Evolutionary conservation across 2,113 vertebrate species (phyloP).

Genomic region (Eurystomus gularis): DNA sequence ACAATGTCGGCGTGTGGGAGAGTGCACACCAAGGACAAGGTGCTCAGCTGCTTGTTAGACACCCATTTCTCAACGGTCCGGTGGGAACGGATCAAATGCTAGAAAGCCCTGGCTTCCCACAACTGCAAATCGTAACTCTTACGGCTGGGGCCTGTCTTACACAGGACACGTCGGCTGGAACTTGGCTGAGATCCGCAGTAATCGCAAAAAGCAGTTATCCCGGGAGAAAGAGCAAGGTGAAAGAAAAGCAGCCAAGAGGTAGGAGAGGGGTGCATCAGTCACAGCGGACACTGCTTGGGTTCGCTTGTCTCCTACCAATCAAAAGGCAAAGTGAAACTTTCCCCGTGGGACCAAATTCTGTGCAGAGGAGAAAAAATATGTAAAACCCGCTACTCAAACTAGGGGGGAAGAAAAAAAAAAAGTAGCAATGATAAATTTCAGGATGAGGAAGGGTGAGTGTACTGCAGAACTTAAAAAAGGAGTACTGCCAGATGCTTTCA

Average conservation of each 20-base stretch:
- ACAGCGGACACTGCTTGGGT: neutral
- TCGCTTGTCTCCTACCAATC: neutral
- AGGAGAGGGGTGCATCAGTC: neutral
- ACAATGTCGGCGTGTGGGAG: neutral
- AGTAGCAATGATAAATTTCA: neutral
- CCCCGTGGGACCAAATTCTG: neutral
- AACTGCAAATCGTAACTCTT: neutral
- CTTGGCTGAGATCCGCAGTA: slow-evolving; percentile 11
- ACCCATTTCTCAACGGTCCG: neutral
- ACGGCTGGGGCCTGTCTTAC: neutral
- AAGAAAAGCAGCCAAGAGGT: neutral
- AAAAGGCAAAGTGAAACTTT: neutral
- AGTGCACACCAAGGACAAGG: slow-evolving; percentile 41
- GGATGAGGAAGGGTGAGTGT: neutral
- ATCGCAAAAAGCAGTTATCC: neutral
- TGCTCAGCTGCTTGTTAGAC: slow-evolving; percentile 45
- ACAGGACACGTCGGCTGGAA: neutral
- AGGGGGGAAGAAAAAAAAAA: neutral
- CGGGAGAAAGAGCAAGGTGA: neutral
- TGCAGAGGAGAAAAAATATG: neutral
- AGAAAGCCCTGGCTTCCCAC: neutral
- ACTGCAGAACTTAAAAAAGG: neutral
- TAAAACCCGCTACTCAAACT: rapidly evolving
- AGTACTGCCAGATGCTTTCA: slow-evolving; percentile 41
- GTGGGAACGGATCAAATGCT: neutral